Evolutionary conservation across 1,140 invertebrate species (phyloP).

Genomic region (Drosophila yakuba): DNA sequence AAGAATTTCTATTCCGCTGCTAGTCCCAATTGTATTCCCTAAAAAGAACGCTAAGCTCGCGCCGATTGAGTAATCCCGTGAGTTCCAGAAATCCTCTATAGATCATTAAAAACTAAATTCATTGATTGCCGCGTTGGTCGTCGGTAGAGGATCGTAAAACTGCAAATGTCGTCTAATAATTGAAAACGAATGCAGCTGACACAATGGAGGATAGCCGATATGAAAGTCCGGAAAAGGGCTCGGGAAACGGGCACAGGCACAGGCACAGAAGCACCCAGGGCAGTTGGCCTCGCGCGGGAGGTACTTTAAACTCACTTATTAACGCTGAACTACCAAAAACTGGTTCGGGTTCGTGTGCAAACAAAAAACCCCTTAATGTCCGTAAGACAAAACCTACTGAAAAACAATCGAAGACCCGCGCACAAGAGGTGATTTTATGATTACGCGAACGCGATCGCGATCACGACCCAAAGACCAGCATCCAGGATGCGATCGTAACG

Average conservation of each 20-base stretch:
- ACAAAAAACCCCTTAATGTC: slow-evolving; percentile 80
- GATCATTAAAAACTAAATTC: slow-evolving; percentile 56
- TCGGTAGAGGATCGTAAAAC: slow-evolving; percentile 25
- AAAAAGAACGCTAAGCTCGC: slow-evolving; percentile 17
- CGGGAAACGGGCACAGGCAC: slow-evolving; percentile 15
- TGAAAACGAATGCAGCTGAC: slow-evolving; percentile 67
- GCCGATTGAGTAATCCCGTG: slow-evolving; percentile 64
- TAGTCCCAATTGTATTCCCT: slow-evolving; percentile 42
- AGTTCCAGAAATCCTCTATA: slow-evolving; percentile 25
- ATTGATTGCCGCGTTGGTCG: slow-evolving; percentile 47
- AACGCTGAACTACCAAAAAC: slow-evolving; percentile 50
- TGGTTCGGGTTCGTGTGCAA: slow-evolving; percentile 55
- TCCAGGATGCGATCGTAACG: slow-evolving; percentile 14
- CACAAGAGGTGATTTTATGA: slow-evolving; percentile 64
- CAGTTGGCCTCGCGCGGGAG: slow-evolving; percentile 47
- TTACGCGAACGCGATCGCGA: slow-evolving; percentile 31
- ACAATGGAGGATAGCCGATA: slow-evolving; percentile 47
- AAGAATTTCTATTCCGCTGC: background rate
- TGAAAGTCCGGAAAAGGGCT: slow-evolving; percentile 29
- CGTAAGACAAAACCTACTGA: slow-evolving; percentile 68
- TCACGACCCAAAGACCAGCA: too few relatives aligned
- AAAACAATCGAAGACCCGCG: slow-evolving; percentile 66
- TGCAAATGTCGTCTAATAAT: slow-evolving; percentile 64
- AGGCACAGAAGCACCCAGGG: slow-evolving; percentile 11
- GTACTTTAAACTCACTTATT: slow-evolving; percentile 74